A percentile compares a stretch with the other conserved stretches of the same genome.
These are phyloP conservation scores for Chlorocebus sabaeus DNA, from an alignment of 2,113 vertebrate genomes.

Conservation along the genomic window DNA sequence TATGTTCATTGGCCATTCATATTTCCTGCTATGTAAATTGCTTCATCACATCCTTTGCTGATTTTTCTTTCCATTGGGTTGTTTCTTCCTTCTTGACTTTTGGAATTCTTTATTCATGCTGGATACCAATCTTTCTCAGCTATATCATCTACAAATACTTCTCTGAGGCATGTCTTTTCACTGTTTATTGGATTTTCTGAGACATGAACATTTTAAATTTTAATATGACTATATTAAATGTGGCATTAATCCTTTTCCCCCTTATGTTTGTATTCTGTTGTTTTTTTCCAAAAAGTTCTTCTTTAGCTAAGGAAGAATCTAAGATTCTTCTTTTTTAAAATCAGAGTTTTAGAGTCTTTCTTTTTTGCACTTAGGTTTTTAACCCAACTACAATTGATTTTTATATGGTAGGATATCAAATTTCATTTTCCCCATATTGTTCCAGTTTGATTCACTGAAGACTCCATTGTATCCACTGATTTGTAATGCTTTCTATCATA, in stretches of 20 bases:
- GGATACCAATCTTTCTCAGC: not conserved
- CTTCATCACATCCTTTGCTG: not conserved
- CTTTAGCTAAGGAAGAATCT: not conserved
- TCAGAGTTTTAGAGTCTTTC: not conserved
- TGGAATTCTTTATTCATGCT: not conserved
- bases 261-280: not conserved
- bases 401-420: not conserved
- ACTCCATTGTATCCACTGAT: not conserved
- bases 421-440: not conserved
- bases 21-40: not conserved
- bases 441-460: not conserved
- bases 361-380: conserved; percentile 15
- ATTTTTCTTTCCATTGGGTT: not conserved
- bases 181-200: not conserved
- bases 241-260: not conserved
- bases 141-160: not conserved
- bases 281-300: not conserved
- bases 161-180: not conserved
- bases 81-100: not conserved
- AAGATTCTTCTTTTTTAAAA: not conserved
- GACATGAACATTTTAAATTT: not conserved
- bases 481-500: not conserved
- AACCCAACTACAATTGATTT: not conserved
- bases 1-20: not conserved
- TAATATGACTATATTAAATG: not conserved